Evolutionary conservation across 2,888 invertebrate species (phyloP), one percentile per base, ranked within the genome.

Genomic region (Amphipyra berbera): DNA sequence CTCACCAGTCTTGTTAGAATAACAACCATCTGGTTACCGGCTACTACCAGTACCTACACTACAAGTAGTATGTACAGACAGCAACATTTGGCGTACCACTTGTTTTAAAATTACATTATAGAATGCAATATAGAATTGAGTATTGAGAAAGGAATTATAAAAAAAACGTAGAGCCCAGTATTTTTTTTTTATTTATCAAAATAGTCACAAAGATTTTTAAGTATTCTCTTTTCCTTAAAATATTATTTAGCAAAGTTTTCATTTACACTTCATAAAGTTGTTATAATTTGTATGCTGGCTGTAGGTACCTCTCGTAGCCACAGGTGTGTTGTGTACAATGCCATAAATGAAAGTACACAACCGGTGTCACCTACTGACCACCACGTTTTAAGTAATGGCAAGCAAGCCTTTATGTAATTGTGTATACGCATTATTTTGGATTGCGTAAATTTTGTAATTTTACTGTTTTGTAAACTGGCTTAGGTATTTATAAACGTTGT

Each of bases 321-420:
- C 58, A 35, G 45, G 46, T 47, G 58, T 37, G 38, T 14, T 56
- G 14, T n/a, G 38, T 40, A 44, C 62, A 71, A 57, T 60, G 33
- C 10, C 49, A 60, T 49, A 71, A 52, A 66, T 55, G 61, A 76
- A 58, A 76, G 71, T 37, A 49, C 2, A 10, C 40, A 68, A 50
- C 46, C 13, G 45, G n/a, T 40, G 52, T 49, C 45, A 58, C 67
- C 35, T 40, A 46, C 38, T 56, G 47, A 37, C 37, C 55, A 61
- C 33, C 3, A 21, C 3, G 21, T 21, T 21, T 21, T 21, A 30
- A 30, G 30, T 30, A 7, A 30, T 30, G 30, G 30, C 30, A 30
- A 30, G 6, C 1, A n/a, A n/a, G n/a, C n/a, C n/a, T 30, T 30
- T 30, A 30, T 30, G 30, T 30, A 30, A 7, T 30, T 6, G 6